Evolutionary conservation across 1,140 invertebrate genomes (phyloP).

Genomic region (Papilio glaucus): DNA sequence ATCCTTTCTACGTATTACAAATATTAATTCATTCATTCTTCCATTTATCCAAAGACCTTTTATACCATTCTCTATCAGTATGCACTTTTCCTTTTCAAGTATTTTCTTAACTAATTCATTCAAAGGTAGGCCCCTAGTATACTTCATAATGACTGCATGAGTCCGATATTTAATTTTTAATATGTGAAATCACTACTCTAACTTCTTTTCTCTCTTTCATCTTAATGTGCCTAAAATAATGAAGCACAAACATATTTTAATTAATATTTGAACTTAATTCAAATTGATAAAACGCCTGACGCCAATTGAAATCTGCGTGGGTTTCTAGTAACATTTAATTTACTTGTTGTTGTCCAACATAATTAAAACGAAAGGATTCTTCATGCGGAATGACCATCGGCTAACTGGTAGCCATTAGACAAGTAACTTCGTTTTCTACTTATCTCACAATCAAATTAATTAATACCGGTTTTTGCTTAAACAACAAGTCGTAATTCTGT

Average conservation of each 20-base stretch:
- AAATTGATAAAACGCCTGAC: background rate
- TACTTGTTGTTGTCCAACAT: constrained; percentile 45
- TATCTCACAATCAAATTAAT: constrained; percentile 77
- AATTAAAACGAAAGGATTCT: constrained; percentile 52
- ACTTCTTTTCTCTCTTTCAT: no score
- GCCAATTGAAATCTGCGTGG: constrained; percentile 10
- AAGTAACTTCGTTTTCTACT: constrained; percentile 58
- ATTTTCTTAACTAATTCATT: no score
- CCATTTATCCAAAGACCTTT: no score
- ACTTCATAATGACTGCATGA: no score
- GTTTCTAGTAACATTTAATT: background rate
- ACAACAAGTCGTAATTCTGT: constrained; percentile 66
- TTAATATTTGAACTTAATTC: background rate
- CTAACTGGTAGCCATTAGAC: constrained; percentile 60
- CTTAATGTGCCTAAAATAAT: no score
- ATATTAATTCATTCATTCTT: no score
- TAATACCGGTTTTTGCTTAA: constrained; percentile 73
- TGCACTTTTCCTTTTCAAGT: no score
- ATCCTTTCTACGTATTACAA: no score
- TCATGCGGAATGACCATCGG: constrained; percentile 41
- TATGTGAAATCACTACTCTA: no score
- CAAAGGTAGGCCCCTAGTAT: no score
- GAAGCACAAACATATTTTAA: background rate
- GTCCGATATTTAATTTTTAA: no score
- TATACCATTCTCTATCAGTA: no score